These are phyloP conservation scores for Epinotia ramella DNA, from an alignment of 2,888 invertebrate genomes.

Conservation along the genomic window DNA sequence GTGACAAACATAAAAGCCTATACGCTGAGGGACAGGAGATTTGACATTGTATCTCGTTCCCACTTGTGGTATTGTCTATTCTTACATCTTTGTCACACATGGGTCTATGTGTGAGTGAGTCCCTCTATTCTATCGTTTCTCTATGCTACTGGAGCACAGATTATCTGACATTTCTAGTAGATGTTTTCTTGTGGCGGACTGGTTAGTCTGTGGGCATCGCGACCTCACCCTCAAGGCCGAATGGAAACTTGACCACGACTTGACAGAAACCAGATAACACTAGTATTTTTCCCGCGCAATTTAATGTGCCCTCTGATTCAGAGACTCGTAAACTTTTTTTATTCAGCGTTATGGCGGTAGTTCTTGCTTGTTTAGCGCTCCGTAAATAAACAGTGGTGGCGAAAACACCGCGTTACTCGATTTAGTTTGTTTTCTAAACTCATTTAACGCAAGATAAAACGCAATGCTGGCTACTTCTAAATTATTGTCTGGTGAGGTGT, in stretches of 20 bases:
- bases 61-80: too few relatives aligned
- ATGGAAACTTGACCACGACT: not conserved
- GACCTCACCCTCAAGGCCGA: not conserved
- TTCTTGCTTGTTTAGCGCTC: slow-evolving; percentile 35
- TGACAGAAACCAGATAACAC: slow-evolving; percentile 11
- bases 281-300: slow-evolving; percentile 16
- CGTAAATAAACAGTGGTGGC: slow-evolving; percentile 32
- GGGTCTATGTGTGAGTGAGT: too few relatives aligned
- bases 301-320: slow-evolving; percentile 9
- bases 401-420: slow-evolving; percentile 20
- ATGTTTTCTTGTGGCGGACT: too few relatives aligned
- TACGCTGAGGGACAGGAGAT: too few relatives aligned
- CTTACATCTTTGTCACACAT: too few relatives aligned
- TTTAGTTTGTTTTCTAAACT: slow-evolving; percentile 25
- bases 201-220: not conserved
- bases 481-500: not conserved
- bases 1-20: too few relatives aligned
- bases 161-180: not conserved
- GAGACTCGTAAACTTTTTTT: slow-evolving; percentile 40
- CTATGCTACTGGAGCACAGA: not conserved
- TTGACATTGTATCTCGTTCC: too few relatives aligned
- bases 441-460: slow-evolving; percentile 8
- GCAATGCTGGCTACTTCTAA: not conserved
- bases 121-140: too few relatives aligned
- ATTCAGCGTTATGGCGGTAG: slow-evolving; percentile 30